phyloP scores from a whole-genome alignment of 1,140 invertebrate species.

The Paracyclopina nana region DNA sequence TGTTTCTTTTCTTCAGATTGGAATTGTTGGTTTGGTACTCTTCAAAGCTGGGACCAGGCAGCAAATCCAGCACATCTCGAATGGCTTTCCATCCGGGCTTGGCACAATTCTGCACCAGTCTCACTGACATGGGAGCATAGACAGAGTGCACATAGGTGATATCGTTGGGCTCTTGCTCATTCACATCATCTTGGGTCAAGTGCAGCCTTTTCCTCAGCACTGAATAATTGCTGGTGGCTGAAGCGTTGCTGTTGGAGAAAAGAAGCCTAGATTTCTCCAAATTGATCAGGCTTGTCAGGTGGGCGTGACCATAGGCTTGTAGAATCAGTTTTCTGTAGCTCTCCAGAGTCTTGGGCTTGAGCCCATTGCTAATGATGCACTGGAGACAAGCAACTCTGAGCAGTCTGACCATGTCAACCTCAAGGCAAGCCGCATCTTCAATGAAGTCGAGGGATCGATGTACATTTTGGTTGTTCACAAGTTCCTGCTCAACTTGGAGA shows the following conservation, averaged over 20 bases:
- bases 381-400: slow-evolving; percentile 72
- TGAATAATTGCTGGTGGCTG: slow-evolving; percentile 25
- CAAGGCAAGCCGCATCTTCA: slow-evolving; percentile 69
- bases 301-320: slow-evolving; percentile 73
- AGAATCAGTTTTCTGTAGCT: slow-evolving; percentile 80
- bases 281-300: slow-evolving; percentile 59
- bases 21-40: slow-evolving; percentile 27
- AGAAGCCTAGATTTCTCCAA: slow-evolving; percentile 54
- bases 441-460: slow-evolving; percentile 71
- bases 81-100: slow-evolving; percentile 57
- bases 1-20: not conserved
- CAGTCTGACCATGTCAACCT: slow-evolving; percentile 57
- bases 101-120: slow-evolving; percentile 63
- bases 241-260: slow-evolving; percentile 36
- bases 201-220: slow-evolving; percentile 40
- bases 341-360: slow-evolving; percentile 72
- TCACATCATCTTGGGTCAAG: slow-evolving; percentile 65
- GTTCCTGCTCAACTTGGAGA: slow-evolving; percentile 62
- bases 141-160: slow-evolving; percentile 78
- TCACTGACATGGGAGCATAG: slow-evolving; percentile 78
- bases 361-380: slow-evolving; percentile 47
- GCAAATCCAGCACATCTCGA: slow-evolving; percentile 31
- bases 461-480: slow-evolving; percentile 70
- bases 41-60: slow-evolving; percentile 32
- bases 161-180: slow-evolving; percentile 60